Conservation (phyloP, 1,140 invertebrate genomes). For the Scaptodrosophila lebanonensis region DNA sequence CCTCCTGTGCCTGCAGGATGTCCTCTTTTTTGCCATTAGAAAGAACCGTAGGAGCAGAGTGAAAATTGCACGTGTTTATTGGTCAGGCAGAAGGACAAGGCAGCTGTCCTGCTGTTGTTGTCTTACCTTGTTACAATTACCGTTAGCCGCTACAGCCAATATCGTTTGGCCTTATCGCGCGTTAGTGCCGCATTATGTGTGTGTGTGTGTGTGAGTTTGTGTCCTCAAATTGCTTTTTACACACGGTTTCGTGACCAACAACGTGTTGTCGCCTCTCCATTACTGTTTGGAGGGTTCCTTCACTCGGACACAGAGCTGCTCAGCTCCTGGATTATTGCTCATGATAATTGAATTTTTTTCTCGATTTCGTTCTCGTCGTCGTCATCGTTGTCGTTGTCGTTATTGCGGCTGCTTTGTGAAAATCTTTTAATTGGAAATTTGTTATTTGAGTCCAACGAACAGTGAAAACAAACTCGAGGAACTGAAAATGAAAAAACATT, state of each 20-base stretch:
- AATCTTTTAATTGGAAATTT: constrained; percentile 66
- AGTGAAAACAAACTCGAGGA: constrained; percentile 30
- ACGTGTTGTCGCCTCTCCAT: constrained; percentile 15
- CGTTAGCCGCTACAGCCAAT: constrained; percentile 22
- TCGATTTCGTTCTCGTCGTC: not conserved
- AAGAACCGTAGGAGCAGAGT: too few relatives aligned
- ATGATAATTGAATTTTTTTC: constrained; percentile 54
- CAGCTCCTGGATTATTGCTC: constrained; percentile 35
- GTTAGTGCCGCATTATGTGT: not conserved
- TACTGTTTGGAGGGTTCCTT: constrained; percentile 6
- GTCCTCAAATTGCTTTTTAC: constrained; percentile 48
- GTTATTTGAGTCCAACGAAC: constrained; percentile 57
- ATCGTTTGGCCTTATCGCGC: not conserved
- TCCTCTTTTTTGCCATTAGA: too few relatives aligned
- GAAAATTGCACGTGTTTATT: constrained; percentile 26
- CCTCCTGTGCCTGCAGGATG: too few relatives aligned
- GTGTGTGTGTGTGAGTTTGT: constrained; percentile 9
- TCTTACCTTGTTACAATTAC: constrained; percentile 66
- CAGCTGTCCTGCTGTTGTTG: constrained; percentile 33
- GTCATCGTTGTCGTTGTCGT: constrained; percentile 29
- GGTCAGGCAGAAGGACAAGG: too few relatives aligned
- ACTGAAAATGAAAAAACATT: constrained; percentile 38
- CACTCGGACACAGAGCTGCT: constrained; percentile 6
- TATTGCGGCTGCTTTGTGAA: constrained; percentile 32
- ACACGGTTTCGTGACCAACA: constrained; percentile 18